A percentile compares a stretch with the other conserved stretches of the same genome.
phyloP scores from a whole-genome alignment of 2,797 vertebrate species.

The Hoplostethus atlanticus region DNA sequence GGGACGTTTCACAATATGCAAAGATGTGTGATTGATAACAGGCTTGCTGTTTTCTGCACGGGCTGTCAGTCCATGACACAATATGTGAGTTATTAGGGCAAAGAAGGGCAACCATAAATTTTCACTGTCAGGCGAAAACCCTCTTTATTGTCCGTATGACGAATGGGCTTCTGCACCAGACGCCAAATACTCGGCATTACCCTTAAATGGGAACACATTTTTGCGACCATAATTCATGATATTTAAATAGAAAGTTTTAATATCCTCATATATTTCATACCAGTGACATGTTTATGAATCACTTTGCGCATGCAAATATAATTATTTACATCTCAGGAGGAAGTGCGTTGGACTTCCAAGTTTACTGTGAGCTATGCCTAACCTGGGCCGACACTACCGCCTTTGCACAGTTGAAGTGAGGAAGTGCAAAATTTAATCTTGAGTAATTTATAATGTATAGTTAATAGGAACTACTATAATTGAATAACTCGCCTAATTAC shows the following conservation, averaged over 20 bases:
- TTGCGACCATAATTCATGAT: constrained; percentile 97
- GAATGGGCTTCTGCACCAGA: constrained; percentile 96
- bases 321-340: constrained; percentile 92
- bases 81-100: constrained; percentile 99
- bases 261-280: constrained; percentile 94
- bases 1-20: constrained; percentile 80
- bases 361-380: constrained; percentile 27
- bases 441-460: constrained; percentile 13
- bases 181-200: constrained; percentile 98
- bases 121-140: constrained; percentile 97
- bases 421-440: background rate
- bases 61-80: constrained; percentile 96
- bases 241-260: constrained; percentile 99
- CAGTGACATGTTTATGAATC: constrained; percentile 98
- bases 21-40: constrained; percentile 93
- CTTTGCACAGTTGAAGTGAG: background rate
- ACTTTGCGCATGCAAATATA: constrained; percentile 94
- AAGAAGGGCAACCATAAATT: constrained; percentile 99
- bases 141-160: constrained; percentile 99
- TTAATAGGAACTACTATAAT: constrained; percentile 15
- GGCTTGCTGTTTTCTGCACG: constrained; percentile 94
- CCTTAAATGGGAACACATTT: constrained; percentile 99
- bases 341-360: constrained; percentile 81
- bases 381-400: constrained; percentile 27
- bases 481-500: constrained; percentile 21